These are phyloP conservation scores for Vesta saturnalis DNA, from an alignment of 2,888 invertebrate species.

Conservation along the genomic window DNA sequence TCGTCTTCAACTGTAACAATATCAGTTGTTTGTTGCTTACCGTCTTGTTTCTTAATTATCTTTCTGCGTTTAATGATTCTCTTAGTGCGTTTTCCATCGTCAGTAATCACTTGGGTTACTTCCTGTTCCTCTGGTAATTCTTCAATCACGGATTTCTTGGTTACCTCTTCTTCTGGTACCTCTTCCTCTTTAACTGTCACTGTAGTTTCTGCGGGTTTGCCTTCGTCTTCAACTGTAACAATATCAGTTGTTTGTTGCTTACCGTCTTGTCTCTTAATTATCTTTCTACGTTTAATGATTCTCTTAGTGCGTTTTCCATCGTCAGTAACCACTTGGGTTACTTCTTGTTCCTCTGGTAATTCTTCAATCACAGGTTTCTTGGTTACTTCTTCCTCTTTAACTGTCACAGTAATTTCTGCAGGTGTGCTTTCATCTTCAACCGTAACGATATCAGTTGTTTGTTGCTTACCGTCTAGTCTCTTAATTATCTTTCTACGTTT, in stretches of 20 bases:
- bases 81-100: constrained; percentile 37
- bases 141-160: constrained; percentile 48
- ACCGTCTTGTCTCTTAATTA: constrained; percentile 49
- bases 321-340: constrained; percentile 47
- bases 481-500: constrained; percentile 56
- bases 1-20: constrained; percentile 55
- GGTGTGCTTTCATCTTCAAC: constrained; percentile 53
- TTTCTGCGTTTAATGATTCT: constrained; percentile 24
- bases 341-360: constrained; percentile 49
- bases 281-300: constrained; percentile 53
- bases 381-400: constrained; percentile 20
- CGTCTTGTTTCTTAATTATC: constrained; percentile 34
- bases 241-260: constrained; percentile 43
- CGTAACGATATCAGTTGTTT: constrained; percentile 50
- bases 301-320: constrained; percentile 49
- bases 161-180: constrained; percentile 37
- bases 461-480: constrained; percentile 49
- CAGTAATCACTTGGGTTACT: constrained; percentile 34
- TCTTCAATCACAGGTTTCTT: constrained; percentile 52
- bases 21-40: constrained; percentile 52
- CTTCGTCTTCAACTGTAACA: constrained; percentile 49
- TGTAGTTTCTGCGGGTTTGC: constrained; percentile 49
- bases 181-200: constrained; percentile 47
- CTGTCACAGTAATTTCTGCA: constrained; percentile 52
- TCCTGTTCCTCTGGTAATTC: constrained; percentile 43